Base-by-base conservation (phyloP, 1,140 invertebrate genomes). In the Bombus balteatus region DNA sequence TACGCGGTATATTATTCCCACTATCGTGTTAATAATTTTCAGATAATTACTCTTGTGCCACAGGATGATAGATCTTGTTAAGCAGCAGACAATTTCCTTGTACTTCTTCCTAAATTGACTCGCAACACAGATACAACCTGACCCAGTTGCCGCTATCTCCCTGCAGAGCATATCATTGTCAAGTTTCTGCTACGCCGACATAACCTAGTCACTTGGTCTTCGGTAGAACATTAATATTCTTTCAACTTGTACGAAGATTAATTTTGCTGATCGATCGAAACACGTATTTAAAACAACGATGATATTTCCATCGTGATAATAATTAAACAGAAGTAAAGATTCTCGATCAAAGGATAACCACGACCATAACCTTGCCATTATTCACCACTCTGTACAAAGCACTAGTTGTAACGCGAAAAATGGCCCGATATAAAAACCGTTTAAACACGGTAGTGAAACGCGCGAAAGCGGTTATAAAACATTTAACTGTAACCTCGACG, bases 381-480 rank as follows among this genome's bases (percentile, higher is more conserved):
- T 65, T 65, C 59, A 77, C 57, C 75, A 25, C 57, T 59, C 75
- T 41, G 75, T 65, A 32, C 6, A 41, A 5, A n/a, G 6, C 6
- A n/a, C 8, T 13, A 41, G 12, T 65, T n/a, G 25, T 41, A n/a
- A 8, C 57, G 37, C 37, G 57, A 22, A 39, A 65, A 65, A 41
- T 37, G n/a, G 28, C 13, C 65, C 37, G 13, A 43, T 74, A 74
- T 75, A 77, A 65, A 77, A 39, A 77, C 57, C 62, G 59, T 77
- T 77, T 41, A 77, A 62, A 76, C 53, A 6, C 22, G 74, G 2
- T 12, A 37, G 34, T 53, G 73, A 34, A 77, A 77, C 75, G 57
- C 37, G 57, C 34, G 75, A 41, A 77, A 59, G 34, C 75, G 37
- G 53, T 77, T 77, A 59, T 77, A 41, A 78, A 78, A 65, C 75